Evolutionary conservation across 2,888 invertebrate genomes (phyloP), one percentile per base, ranked within the genome.

Genomic region (Lacanobia wlatinum): DNA sequence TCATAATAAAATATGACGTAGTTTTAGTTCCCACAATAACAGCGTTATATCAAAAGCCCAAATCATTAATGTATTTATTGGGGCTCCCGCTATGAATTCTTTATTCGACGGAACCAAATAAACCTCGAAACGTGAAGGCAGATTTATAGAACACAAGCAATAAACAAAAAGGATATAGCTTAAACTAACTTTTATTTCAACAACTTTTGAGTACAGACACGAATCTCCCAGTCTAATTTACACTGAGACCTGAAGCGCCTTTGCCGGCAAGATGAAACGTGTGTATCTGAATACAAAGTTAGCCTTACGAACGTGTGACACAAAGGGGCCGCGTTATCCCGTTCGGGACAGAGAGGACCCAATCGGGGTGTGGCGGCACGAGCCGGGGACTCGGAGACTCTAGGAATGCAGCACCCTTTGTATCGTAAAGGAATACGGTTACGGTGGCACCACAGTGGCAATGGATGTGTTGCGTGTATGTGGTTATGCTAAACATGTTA

Each of bases 321-420:
- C 79, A 70, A 73, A 69, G 73, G 65, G 9, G 61, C 69, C 73
- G 70, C 77, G 70, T 84, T 87, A 82, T 73, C 84, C 79, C 82
- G 80, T 86, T 80, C 78, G 80, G 79, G 69, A 64, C 48, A 72
- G 78, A 83, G 73, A 76, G 80, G 81, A 60, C 61, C 12, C 76
- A 74, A 77, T 62, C 55, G 34, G 65, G 58, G 61, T 12, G 55
- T 21, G 52, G 50, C 52, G 63, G 59, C 9, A 48, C 43, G 60
- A 52, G 23, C 28, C 14, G 43, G 28, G 50, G 21, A 43, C 43
- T 23, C 6, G 65, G 46, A 46, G 10, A 18, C 28, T 40, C 55
- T 34, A 21, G 82, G 56, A 64, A 53, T 48, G 70, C 43, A 56
- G 21, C 40, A 61, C 43, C 18, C 52, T 77, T 70, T 70, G 73